A percentile compares a stretch with the other conserved stretches of the same genome.
Evolutionary conservation across 1,140 invertebrate species (phyloP).

Genomic region (Elymnias hypermnestra): DNA sequence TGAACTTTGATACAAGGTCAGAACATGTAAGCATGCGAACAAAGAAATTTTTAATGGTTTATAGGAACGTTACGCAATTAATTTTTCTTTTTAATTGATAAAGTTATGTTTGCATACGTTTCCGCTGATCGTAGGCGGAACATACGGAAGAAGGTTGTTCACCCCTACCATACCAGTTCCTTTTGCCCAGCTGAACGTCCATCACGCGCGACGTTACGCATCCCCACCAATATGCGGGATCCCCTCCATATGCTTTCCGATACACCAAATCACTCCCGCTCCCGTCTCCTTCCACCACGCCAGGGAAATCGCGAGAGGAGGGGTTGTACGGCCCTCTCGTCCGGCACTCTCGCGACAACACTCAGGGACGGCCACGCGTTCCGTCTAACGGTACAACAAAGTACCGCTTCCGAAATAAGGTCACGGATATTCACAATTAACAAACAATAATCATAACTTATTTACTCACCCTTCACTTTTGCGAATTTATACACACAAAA

Average conservation of each 20-base stretch:
- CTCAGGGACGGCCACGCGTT: constrained; percentile 65
- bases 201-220: constrained; percentile 64
- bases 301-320: constrained; percentile 72
- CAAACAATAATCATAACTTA: constrained; percentile 33
- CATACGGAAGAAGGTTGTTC: constrained; percentile 56
- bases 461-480: constrained; percentile 35
- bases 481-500: constrained; percentile 14
- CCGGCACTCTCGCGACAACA: constrained; percentile 51
- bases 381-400: constrained; percentile 62
- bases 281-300: constrained; percentile 69
- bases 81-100: constrained; percentile 34
- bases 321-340: constrained; percentile 65
- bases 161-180: constrained; percentile 74
- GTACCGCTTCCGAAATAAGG: constrained; percentile 72
- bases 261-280: constrained; percentile 72
- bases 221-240: constrained; percentile 73
- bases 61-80: constrained; percentile 52
- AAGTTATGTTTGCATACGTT: constrained; percentile 28
- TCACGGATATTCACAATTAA: constrained; percentile 64
- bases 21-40: constrained; percentile 12
- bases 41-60: constrained; percentile 47
- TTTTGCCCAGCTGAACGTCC: constrained; percentile 59
- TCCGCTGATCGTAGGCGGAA: constrained; percentile 50
- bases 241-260: constrained; percentile 67
- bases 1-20: constrained; percentile 27